These are phyloP conservation scores for Trididemnum nubilum DNA, from an alignment of 23 tunicate genomes.

Conservation along the genomic window DNA sequence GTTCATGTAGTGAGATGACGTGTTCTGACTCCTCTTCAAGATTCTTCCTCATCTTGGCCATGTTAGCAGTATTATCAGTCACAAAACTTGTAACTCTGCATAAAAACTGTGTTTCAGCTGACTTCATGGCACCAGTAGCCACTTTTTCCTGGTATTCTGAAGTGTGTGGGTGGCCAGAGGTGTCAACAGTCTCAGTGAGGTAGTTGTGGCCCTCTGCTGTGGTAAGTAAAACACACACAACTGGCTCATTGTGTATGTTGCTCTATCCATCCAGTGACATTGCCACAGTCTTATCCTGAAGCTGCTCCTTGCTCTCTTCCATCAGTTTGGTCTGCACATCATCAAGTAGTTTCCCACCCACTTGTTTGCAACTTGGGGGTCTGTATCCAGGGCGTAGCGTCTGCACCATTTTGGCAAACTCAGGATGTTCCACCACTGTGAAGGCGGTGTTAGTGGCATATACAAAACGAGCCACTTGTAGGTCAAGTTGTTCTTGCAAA, in stretches of 20 bases:
- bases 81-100: conserved; percentile 22
- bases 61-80: conserved; percentile 14
- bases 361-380: conserved; percentile 11
- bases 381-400: conserved; percentile 17
- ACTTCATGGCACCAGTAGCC: neutral
- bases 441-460: conserved; percentile 20
- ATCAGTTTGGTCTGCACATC: neutral
- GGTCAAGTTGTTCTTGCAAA: neutral
- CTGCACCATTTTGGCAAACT: conserved; percentile 15
- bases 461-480: conserved; percentile 15
- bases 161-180: conserved; percentile 13
- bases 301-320: neutral
- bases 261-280: conserved; percentile 21
- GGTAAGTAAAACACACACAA: neutral
- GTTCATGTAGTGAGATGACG: neutral
- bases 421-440: conserved; percentile 1
- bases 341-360: conserved; percentile 16
- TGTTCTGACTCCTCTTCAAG: neutral
- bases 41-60: conserved; percentile 14
- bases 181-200: neutral
- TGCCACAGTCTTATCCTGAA: neutral
- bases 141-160: conserved; percentile 12
- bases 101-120: conserved; percentile 5
- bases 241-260: conserved; percentile 19
- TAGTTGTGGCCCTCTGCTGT: conserved; percentile 9